A percentile compares a stretch with the other conserved stretches of the same genome.
Conservation (phyloP, 2,888 invertebrate genomes). For the Drosophila anomelani region DNA sequence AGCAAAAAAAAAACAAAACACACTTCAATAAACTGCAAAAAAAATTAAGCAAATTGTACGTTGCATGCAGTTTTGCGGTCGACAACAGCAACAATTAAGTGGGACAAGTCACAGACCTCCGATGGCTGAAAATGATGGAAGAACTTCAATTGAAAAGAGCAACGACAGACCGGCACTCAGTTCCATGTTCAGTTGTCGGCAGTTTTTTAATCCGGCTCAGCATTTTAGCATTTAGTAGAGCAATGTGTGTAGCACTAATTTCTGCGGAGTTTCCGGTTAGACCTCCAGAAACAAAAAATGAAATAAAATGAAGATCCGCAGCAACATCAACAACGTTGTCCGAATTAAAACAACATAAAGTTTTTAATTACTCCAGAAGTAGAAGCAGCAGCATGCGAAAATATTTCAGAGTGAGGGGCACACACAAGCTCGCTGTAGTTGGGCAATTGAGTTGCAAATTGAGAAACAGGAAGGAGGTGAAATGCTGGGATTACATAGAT, state of each 20-base stretch:
- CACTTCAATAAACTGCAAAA: conserved; percentile 25
- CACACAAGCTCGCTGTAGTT: conserved; percentile 24
- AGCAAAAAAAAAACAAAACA: conserved; percentile 25
- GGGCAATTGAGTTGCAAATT: conserved; percentile 46
- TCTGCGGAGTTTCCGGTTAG: conserved; percentile 70
- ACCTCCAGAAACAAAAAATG: conserved; percentile 27
- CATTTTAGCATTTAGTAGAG: conserved; percentile 64
- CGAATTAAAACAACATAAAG: conserved; percentile 61
- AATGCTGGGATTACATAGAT: conserved; percentile 15
- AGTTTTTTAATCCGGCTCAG: conserved; percentile 59
- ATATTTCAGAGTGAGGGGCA: conserved; percentile 11
- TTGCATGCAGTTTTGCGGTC: conserved; percentile 68
- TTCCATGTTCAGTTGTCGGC: conserved; percentile 30
- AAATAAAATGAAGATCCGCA: conserved; percentile 25
- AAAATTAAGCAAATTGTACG: conserved; percentile 55
- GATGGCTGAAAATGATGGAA: conserved; percentile 33
- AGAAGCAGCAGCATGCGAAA: conserved; percentile 23
- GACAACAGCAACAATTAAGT: conserved; percentile 59
- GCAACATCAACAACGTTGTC: conserved; percentile 40
- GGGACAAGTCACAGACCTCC: conserved; percentile 75
- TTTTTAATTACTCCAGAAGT: conserved; percentile 62
- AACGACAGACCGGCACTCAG: conserved; percentile 21
- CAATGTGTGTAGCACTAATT: conserved; percentile 54
- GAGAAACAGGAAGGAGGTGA: neutral
- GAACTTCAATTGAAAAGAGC: conserved; percentile 48